phyloP scores from a whole-genome alignment of 2,113 vertebrate genomes.

The Ceyx margarethae region DNA sequence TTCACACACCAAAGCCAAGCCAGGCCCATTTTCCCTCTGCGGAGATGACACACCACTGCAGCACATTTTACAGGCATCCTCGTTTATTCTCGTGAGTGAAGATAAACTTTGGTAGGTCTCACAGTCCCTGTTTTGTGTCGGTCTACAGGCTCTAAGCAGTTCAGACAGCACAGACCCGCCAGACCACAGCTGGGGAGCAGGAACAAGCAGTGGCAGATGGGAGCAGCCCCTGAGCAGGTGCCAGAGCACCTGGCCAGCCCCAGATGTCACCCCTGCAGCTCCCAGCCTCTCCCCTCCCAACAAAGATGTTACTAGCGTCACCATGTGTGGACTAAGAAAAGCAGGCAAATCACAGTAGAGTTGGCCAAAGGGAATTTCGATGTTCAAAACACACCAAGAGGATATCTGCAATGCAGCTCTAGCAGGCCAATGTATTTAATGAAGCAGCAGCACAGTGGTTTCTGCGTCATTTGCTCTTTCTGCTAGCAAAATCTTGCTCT shows the following conservation, averaged over 20 bases:
- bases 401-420: conserved; percentile 32
- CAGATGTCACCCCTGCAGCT: neutral
- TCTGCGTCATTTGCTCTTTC: neutral
- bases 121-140: fast-evolving
- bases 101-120: neutral
- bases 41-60: neutral
- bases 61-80: too few relatives aligned
- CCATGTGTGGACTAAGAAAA: neutral
- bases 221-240: neutral
- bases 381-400: neutral
- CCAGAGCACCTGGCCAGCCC: neutral
- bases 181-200: too few relatives aligned
- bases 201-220: neutral
- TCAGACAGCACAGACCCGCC: neutral
- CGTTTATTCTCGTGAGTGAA: fast-evolving
- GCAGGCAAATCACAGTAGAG: neutral
- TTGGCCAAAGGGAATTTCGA: neutral
- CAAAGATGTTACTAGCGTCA: neutral
- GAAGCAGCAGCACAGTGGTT: neutral
- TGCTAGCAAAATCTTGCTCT: neutral
- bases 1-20: fast-evolving
- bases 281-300: neutral
- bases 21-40: neutral
- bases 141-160: neutral
- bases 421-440: neutral